Evolutionary conservation across 2,113 vertebrate genomes (phyloP), one percentile per base, ranked within the genome.

Genomic region (Tenrec ecaudatus): DNA sequence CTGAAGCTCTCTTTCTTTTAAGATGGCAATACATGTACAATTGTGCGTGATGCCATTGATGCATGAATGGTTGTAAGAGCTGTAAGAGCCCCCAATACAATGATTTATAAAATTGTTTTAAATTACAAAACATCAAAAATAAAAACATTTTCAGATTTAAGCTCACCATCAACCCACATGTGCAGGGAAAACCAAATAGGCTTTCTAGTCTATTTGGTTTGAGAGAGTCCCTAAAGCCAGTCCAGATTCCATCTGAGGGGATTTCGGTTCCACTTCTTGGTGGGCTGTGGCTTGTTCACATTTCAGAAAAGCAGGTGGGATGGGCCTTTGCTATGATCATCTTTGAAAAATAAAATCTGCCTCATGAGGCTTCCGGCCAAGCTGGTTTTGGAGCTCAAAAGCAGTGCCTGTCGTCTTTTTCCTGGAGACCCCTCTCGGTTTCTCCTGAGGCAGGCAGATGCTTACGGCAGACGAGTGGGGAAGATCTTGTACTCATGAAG

Each of bases 341-440:
- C 47, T 83, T 71, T 84, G 85, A 93, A 82, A 95, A 95, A 94
- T 78, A 77, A 3, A 29, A 69, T 82, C 60, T 3, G 12, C 62
- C 40, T 57, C 84, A 89, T 25, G 20, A 84, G 88, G 58, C 79
- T 95, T 84, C 71, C 40, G 88, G 53, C 22, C 76, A 69, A 94
- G 66, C 40, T 25, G 87, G 11, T 89, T 96, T 82, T 95, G 93
- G 95, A 93, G 82, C 88, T 93, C 94, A 91, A 82, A 84, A 89
- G 62, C 88, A 84, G 62, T 95, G 71, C 33, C 43, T 82, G n/a
- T 87, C 77, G 27, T 25, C 69, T 53, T 79, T 94, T 91, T 82
- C 43, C 93, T 79, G 89, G n/a, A 88, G 88, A 94, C 64, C 83
- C 89, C 95, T 92, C 92, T 73, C 58, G 87, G 16, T 77, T 95